Evolutionary conservation across 2,113 vertebrate genomes (phyloP).

Genomic region (Grus americana): DNA sequence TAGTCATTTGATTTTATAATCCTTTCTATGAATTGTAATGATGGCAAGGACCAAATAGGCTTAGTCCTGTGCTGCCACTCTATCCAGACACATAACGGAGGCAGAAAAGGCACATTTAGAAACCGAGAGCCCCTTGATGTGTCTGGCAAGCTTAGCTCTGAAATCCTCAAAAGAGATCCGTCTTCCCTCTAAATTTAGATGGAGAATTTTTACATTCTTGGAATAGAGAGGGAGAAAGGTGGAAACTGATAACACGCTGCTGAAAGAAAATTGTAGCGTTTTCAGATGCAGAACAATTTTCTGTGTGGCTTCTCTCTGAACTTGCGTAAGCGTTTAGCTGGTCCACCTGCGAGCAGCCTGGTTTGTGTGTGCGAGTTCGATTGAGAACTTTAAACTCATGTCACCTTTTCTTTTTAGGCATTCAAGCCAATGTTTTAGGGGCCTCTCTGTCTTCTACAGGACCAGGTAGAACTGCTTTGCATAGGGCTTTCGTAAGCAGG

Average conservation of each 20-base stretch:
- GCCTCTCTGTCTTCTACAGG: conserved; percentile 65
- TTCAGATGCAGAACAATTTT: neutral
- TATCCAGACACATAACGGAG: neutral
- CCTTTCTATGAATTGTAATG: conserved; percentile 42
- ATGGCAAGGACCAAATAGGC: conserved; percentile 50
- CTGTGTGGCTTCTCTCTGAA: neutral
- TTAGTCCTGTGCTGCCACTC: conserved; percentile 56
- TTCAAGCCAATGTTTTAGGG: conserved; percentile 66
- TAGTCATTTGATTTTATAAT: conserved; percentile 45
- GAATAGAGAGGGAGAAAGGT: conserved; percentile 29
- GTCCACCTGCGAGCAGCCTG: neutral
- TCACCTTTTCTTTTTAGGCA: conserved; percentile 65
- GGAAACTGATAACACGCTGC: neutral
- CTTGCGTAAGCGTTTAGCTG: neutral
- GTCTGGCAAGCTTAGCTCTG: conserved; percentile 48
- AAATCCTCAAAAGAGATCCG: conserved; percentile 45
- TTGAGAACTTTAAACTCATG: conserved; percentile 56
- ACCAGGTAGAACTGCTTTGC: conserved; percentile 66
- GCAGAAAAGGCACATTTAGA: conserved; percentile 39
- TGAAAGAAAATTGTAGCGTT: neutral
- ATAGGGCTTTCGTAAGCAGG: conserved; percentile 58
- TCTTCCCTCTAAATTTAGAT: conserved; percentile 62
- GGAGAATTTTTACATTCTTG: conserved; percentile 21
- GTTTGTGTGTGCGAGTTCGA: conserved; percentile 30
- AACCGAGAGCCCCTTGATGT: conserved; percentile 37